Base-by-base conservation (phyloP, 1,140 invertebrate species). In the Conus ventricosus region DNA sequence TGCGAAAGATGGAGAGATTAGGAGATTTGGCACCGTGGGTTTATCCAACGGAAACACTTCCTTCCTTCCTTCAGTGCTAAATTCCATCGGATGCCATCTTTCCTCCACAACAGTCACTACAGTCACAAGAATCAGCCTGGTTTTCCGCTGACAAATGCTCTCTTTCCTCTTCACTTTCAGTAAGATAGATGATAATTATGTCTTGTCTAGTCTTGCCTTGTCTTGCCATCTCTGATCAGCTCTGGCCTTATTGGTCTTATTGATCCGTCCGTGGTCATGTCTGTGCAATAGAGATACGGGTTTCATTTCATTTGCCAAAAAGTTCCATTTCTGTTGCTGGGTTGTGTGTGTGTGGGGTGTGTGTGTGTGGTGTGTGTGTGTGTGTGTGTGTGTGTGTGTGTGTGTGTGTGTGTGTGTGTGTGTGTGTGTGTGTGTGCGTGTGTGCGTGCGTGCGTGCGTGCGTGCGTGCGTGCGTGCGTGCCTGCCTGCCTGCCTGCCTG, bases 371-470 rank as follows among this genome's bases (percentile, higher is more conserved):
- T 39, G 39, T 39, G 39, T 39, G 39, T 39, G 39, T 39, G 39
- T 39, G 39, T 39, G 39, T 39, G 39, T 39, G 39, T 71, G 63
- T 71, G 63, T 71, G 63, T 71, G 63, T 71, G 63, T 71, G 63
- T 71, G 63, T 71, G 63, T 71, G 63, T 71, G 63, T 71, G 63
- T 71, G 63, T 71, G 63, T 71, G 63, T 71, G 63, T 71, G 63
- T 71, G 63, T 71, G 63, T 71, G 63, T n/a, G 63, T 71, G 63
- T n/a, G 63, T 39, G 39, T 39, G 39, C 3, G 39, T 39, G 39
- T 39, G 63, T 67, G 63, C 23, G 63, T 67, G 63, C 23, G 63
- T 67, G 63, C 23, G 63, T 67, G 63, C 23, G 63, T 67, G 63
- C 23, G 63, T 67, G 63, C 23, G 63, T 67, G 63, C 23, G 63